Evolutionary conservation across 2,888 invertebrate species (phyloP), one percentile per base, ranked within the genome.

Genomic region (Drosophila imparisetae): DNA sequence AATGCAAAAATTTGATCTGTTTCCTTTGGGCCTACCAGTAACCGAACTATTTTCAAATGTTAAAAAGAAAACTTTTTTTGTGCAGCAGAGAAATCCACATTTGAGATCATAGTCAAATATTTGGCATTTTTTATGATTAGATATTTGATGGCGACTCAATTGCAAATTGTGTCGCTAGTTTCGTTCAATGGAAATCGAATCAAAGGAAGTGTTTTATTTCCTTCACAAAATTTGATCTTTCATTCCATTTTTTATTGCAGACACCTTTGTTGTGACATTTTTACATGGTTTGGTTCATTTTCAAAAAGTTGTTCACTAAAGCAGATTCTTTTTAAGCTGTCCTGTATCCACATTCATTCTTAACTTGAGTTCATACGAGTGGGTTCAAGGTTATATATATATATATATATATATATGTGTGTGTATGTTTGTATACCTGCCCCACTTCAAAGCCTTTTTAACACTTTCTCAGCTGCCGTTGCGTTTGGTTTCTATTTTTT

Each of bases 361-460:
- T 40, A 32, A 42, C 30, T 57, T 27, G 50, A 80, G 77, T 78
- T 76, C 77, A 66, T 32, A 2, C 45, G 60, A 52, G 36, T 45
- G 64, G 71, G 80, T 80, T 80, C 77, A 78, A 78, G 77, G 81
- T 62, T 76, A 70, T 48, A 27, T 53, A 58, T 8, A n/a, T 4
- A n/a, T 58, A 15, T 32, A 34, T 11, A 50, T 21, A 24, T 29
- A 4, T 34, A 10, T 15, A 10, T 21, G 18, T 40, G 1, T 49
- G 4, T 29, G 1, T 54, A 18, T 52, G 4, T 57, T 29, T 55
- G 15, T 32, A 10, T 18, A 36, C 21, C 42, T 48, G 32, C 21
- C 45, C 21, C n/a, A 7, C 7, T 24, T n/a, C 52, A 29, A 36
- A n/a, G 8, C 36, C 24, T 24, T 11, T 34, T 15, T 36, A 57